Evolutionary conservation across 2,113 vertebrate genomes (phyloP).

Genomic region (Erythrocercus mccallii): DNA sequence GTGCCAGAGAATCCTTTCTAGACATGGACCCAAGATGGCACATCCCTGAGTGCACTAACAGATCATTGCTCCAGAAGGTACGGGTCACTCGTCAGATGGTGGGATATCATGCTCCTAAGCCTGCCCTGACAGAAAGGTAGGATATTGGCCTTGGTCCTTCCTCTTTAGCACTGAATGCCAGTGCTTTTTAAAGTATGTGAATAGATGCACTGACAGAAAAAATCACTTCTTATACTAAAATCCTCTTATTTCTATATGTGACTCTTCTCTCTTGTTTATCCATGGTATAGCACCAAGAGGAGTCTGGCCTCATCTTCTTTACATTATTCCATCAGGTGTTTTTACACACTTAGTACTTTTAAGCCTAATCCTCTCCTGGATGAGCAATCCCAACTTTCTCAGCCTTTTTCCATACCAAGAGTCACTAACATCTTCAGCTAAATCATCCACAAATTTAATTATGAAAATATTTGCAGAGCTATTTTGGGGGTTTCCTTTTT

Average conservation of each 20-base stretch:
- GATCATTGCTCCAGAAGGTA: neutral
- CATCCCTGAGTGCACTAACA: neutral
- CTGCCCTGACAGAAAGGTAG: neutral
- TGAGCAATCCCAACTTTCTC: neutral
- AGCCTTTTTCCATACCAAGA: neutral
- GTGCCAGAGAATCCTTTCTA: neutral
- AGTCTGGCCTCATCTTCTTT: neutral
- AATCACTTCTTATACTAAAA: neutral
- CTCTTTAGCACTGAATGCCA: neutral
- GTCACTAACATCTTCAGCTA: neutral
- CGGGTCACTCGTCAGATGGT: accelerated
- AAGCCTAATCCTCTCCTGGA: neutral
- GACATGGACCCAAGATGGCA: neutral
- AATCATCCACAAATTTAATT: neutral
- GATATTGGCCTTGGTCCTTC: neutral
- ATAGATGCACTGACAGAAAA: neutral
- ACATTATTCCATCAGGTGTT: neutral
- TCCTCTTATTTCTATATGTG: neutral
- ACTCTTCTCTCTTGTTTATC: neutral
- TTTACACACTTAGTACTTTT: neutral
- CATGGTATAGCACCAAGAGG: neutral
- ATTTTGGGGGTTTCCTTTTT: neutral
- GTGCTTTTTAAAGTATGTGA: neutral
- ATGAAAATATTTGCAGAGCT: neutral
- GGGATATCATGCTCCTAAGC: neutral